A percentile compares a stretch with the other conserved stretches of the same genome.
phyloP scores from a whole-genome alignment of 2,888 invertebrate genomes.

The Fragum fragum region DNA sequence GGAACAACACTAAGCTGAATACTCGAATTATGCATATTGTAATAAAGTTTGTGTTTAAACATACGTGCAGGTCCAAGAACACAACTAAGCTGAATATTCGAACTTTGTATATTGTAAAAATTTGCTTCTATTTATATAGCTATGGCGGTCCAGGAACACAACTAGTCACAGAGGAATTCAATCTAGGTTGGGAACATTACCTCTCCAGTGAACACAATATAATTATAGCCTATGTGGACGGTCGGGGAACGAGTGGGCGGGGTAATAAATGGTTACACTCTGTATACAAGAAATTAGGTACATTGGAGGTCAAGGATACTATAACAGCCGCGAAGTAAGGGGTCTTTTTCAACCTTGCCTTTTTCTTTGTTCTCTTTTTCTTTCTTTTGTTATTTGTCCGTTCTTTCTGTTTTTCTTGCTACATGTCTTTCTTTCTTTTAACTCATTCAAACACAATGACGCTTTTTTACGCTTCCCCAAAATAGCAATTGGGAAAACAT shows the following conservation, averaged over 20 bases:
- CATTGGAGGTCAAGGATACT: constrained; percentile 97
- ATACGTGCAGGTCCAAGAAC: too few relatives aligned
- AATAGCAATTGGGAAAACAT: too few relatives aligned
- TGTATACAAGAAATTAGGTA: constrained; percentile 94
- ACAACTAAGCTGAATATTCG: too few relatives aligned
- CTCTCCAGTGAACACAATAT: constrained; percentile 94
- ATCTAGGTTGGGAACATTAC: constrained; percentile 96
- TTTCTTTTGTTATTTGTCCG: not conserved
- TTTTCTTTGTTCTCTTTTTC: not conserved
- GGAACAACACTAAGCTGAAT: too few relatives aligned
- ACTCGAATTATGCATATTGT: too few relatives aligned
- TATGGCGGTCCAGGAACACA: constrained; percentile 98
- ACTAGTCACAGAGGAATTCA: constrained; percentile 95
- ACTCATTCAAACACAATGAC: too few relatives aligned
- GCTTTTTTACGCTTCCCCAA: not conserved
- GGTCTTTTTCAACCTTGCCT: not conserved
- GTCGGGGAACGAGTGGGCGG: constrained; percentile 95
- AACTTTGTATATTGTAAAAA: too few relatives aligned
- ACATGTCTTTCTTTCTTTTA: not conserved
- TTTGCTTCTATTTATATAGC: constrained; percentile 87
- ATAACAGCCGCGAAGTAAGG: constrained; percentile 90
- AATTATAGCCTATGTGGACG: constrained; percentile 97
- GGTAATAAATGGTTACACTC: constrained; percentile 95
- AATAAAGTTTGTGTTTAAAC: too few relatives aligned
- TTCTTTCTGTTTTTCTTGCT: not conserved